Conservation (phyloP, 2,888 invertebrate species). For the Ophion costatus region DNA sequence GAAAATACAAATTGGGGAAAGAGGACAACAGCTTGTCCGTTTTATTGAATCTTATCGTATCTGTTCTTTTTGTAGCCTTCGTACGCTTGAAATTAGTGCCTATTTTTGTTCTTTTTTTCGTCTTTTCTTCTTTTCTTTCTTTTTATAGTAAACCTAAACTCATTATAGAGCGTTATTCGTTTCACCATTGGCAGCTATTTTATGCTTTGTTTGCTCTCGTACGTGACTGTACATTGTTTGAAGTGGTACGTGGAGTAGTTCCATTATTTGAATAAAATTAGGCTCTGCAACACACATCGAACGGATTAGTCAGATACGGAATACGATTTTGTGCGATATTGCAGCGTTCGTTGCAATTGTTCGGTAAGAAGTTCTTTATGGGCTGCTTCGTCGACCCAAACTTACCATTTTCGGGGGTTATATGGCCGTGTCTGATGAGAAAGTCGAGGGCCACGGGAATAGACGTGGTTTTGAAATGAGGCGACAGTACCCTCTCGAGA, state of each 20-base stretch:
- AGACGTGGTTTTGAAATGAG: slow-evolving; percentile 97
- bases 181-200: slow-evolving; percentile 82
- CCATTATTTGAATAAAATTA: slow-evolving; percentile 92
- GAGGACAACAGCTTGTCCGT: slow-evolving; percentile 64
- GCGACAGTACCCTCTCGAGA: slow-evolving; percentile 91
- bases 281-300: slow-evolving; percentile 87
- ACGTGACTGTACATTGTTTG: slow-evolving; percentile 90
- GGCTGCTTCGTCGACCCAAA: slow-evolving; percentile 14
- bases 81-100: slow-evolving; percentile 76
- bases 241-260: slow-evolving; percentile 94
- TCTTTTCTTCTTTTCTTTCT: slow-evolving; percentile 22
- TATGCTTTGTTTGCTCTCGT: slow-evolving; percentile 83
- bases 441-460: slow-evolving; percentile 96
- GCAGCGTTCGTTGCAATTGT: not conserved
- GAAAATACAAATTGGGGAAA: slow-evolving; percentile 56
- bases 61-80: slow-evolving; percentile 73
- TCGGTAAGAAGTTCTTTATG: not conserved
- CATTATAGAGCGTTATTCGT: slow-evolving; percentile 78
- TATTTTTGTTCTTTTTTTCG: slow-evolving; percentile 66
- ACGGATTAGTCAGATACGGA: slow-evolving; percentile 31
- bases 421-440: slow-evolving; percentile 94
- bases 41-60: slow-evolving; percentile 59
- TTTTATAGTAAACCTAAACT: slow-evolving; percentile 72
- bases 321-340: not conserved
- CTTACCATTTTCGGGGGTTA: slow-evolving; percentile 95